These are phyloP conservation scores for Cyanoderma ruficeps DNA, from an alignment of 2,113 vertebrate genomes.

Conservation along the genomic window DNA sequence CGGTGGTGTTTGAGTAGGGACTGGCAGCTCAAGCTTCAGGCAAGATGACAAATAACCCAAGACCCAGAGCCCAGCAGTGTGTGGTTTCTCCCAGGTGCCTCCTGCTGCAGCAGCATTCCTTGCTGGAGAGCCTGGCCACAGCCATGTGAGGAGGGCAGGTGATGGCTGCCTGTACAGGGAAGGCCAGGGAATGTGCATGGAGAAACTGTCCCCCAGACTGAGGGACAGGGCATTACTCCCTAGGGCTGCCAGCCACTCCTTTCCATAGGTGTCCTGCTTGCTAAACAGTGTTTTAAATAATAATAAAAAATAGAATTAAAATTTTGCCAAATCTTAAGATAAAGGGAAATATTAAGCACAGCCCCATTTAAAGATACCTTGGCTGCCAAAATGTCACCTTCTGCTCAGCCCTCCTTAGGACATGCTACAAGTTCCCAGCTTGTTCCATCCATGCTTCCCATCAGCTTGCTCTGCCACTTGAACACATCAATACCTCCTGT, in stretches of 20 bases:
- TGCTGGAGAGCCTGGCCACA: background rate
- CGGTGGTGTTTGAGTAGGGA: fast-evolving
- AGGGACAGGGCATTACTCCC: background rate
- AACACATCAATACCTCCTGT: background rate
- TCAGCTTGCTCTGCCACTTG: background rate
- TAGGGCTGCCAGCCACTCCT: background rate
- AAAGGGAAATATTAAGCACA: background rate
- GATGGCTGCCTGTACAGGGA: background rate
- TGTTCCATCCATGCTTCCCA: background rate
- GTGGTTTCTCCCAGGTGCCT: background rate
- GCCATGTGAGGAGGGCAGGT: background rate
- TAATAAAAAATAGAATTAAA: background rate
- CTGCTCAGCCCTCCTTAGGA: background rate
- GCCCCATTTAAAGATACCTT: background rate
- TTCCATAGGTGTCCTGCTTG: too few species aligned
- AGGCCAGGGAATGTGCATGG: fast-evolving
- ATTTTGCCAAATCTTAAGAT: background rate
- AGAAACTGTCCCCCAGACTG: background rate
- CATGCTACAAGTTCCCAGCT: background rate
- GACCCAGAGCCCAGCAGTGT: fast-evolving
- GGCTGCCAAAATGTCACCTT: background rate
- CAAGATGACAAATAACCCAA: background rate
- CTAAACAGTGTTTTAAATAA: background rate
- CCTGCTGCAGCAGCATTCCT: background rate
- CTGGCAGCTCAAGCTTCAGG: background rate